A percentile compares a stretch with the other conserved stretches of the same genome.
These are phyloP conservation scores for Diaphora mendica DNA, from an alignment of 2,888 invertebrate genomes.

Conservation along the genomic window DNA sequence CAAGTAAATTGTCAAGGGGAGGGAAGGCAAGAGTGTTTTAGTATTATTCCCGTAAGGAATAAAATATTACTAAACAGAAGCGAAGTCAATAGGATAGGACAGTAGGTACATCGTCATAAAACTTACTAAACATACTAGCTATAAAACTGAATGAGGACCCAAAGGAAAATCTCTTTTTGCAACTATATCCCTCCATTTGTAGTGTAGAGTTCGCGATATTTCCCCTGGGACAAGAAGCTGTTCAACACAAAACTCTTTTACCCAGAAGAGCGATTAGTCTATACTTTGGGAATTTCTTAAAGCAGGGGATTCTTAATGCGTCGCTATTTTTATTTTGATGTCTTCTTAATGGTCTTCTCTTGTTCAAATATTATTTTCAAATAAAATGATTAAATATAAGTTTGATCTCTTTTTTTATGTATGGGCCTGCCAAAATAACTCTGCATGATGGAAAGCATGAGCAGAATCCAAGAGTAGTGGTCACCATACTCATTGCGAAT, in stretches of 20 bases:
- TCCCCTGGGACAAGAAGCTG: constrained; percentile 12
- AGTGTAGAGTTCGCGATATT: constrained; percentile 6
- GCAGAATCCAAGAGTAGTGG: too few species aligned
- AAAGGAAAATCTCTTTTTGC: neutral
- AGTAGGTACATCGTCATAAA: neutral
- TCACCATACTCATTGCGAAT: too few species aligned
- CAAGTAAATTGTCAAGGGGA: neutral
- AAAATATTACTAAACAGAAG: neutral
- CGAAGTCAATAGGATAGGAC: neutral
- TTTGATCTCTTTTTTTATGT: too few species aligned
- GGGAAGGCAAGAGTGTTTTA: neutral
- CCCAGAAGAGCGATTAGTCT: constrained; percentile 8
- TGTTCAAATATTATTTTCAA: too few species aligned
- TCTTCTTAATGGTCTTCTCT: too few species aligned
- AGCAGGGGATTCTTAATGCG: neutral
- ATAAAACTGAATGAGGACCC: neutral
- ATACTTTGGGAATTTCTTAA: neutral
- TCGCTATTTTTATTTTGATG: neutral
- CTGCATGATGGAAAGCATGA: too few species aligned
- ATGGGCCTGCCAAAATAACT: too few species aligned
- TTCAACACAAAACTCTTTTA: neutral
- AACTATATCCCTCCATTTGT: constrained; percentile 4
- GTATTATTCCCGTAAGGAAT: neutral
- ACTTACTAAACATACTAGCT: neutral
- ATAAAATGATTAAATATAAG: too few species aligned